Evolutionary conservation across 2,797 vertebrate species (phyloP).

Genomic region (Alca torda): DNA sequence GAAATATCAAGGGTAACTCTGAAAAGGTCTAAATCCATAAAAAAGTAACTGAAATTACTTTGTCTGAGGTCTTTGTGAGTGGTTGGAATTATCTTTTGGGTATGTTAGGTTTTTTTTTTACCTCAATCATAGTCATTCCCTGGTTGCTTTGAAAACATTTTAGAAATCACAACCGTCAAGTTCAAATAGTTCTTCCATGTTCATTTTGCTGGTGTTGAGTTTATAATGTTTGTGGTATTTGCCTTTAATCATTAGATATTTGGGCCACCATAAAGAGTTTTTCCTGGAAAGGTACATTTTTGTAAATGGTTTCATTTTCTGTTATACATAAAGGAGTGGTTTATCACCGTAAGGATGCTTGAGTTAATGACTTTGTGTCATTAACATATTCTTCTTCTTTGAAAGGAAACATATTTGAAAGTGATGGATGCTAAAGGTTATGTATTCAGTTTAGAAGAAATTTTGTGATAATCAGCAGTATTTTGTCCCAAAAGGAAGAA

Average conservation of each 20-base stretch:
- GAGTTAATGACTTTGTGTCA: neutral
- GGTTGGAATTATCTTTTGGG: neutral
- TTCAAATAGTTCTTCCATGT: neutral
- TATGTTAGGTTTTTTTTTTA: neutral
- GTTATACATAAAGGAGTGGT: neutral
- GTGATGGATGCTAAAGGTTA: neutral
- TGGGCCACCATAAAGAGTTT: neutral
- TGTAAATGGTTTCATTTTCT: neutral
- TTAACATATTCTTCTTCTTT: neutral
- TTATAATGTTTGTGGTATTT: neutral
- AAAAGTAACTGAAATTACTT: neutral
- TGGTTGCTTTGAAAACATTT: neutral
- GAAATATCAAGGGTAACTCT: neutral
- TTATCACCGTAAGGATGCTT: neutral
- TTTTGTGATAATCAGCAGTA: neutral
- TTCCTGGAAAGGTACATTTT: neutral
- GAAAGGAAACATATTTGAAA: neutral
- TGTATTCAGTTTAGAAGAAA: neutral
- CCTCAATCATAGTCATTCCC: neutral
- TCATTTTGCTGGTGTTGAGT: neutral
- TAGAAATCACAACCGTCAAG: neutral
- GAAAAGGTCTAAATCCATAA: neutral
- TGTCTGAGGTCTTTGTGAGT: neutral
- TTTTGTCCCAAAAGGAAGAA: neutral
- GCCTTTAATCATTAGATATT: neutral